Percentiles rank a stretch among this genome's conserved stretches.
Evolutionary conservation across 2,888 invertebrate species (phyloP).

Genomic region (Tyria jacobaeae): DNA sequence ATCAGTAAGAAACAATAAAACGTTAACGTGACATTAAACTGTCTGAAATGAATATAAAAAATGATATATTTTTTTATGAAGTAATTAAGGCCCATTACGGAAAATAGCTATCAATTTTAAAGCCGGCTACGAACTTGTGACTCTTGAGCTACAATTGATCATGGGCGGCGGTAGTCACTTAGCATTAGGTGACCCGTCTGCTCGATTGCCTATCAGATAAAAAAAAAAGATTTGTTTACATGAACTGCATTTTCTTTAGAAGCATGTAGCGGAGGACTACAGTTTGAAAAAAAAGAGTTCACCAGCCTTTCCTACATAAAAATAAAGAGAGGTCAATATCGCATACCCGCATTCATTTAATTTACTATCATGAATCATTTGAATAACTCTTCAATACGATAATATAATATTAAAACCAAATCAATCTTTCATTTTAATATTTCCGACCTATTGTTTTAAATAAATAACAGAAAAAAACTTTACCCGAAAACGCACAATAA

Average conservation of each 20-base stretch:
- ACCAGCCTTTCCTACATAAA: neutral
- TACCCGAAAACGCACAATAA: slow-evolving; percentile 48
- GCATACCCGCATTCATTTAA: neutral
- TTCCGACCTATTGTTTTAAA: neutral
- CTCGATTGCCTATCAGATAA: no score
- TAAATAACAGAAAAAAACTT: slow-evolving; percentile 23
- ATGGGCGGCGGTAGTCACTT: no score
- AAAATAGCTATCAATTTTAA: no score
- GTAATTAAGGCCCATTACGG: no score
- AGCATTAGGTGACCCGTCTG: no score
- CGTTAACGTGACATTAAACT: neutral
- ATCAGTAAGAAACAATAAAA: neutral
- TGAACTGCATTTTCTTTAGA: neutral
- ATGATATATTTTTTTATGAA: neutral
- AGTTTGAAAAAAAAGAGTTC: slow-evolving; percentile 6
- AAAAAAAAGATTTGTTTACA: neutral
- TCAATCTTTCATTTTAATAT: neutral
- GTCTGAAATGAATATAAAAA: neutral
- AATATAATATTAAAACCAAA: no score
- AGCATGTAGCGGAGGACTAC: neutral
- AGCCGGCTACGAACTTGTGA: no score
- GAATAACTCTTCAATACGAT: neutral
- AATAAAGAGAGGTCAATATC: neutral
- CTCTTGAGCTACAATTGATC: no score
- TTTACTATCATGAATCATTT: neutral